These are phyloP conservation scores for Numenius arquata DNA, from an alignment of 2,113 vertebrate species.

Conservation along the genomic window DNA sequence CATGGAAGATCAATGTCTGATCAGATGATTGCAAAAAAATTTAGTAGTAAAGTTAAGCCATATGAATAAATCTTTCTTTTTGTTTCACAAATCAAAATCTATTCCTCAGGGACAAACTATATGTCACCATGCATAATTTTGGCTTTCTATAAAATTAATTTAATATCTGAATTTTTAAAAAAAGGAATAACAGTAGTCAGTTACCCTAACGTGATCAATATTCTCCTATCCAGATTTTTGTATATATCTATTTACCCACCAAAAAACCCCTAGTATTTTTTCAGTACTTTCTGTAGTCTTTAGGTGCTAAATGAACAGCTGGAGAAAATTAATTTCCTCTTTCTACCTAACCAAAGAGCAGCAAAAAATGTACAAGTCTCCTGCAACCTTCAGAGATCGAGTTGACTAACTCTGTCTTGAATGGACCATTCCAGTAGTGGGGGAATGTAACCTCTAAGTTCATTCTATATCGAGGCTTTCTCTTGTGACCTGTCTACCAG, in stretches of 20 bases:
- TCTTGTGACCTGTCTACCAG: conserved; percentile 21
- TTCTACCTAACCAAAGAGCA: background rate
- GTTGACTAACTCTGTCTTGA: background rate
- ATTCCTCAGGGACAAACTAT: background rate
- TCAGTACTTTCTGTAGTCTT: background rate
- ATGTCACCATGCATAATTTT: background rate
- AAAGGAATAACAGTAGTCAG: background rate
- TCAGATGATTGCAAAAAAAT: background rate
- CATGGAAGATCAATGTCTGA: background rate
- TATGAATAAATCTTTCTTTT: background rate
- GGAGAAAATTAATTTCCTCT: background rate
- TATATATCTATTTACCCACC: background rate
- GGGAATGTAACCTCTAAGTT: background rate
- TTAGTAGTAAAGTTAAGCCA: background rate
- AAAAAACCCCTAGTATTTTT: background rate
- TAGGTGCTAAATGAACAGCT: background rate
- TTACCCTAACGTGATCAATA: background rate
- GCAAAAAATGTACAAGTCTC: background rate
- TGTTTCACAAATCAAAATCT: background rate
- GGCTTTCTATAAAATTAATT: background rate
- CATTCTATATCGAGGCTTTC: background rate
- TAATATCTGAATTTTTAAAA: background rate
- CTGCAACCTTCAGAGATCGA: background rate
- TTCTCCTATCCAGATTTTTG: background rate
- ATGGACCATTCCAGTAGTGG: background rate